phyloP scores from a whole-genome alignment of 2,797 vertebrate genomes.

The Nyctalus aviator region DNA sequence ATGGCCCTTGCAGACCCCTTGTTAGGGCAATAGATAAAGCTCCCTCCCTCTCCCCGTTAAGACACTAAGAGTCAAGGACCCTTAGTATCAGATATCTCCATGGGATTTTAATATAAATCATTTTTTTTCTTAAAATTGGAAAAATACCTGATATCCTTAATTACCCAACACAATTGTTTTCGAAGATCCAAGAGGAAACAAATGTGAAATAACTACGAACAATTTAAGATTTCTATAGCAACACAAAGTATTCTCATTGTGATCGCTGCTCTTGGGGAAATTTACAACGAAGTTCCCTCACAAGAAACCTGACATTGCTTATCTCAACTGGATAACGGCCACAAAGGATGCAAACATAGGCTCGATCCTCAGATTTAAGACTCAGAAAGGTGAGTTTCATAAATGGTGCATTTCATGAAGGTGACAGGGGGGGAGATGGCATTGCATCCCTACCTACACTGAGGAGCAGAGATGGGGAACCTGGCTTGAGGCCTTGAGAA shows the following conservation, averaged over 20 bases:
- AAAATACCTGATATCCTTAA: neutral
- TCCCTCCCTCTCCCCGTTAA: neutral
- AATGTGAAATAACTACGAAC: neutral
- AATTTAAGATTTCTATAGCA: neutral
- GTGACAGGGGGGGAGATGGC: neutral
- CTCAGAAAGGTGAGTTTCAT: neutral
- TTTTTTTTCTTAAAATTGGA: neutral
- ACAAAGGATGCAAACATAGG: neutral
- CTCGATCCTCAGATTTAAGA: neutral
- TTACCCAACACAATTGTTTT: neutral
- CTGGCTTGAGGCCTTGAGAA: neutral
- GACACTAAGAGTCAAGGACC: neutral
- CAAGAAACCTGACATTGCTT: neutral
- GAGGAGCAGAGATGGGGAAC: neutral
- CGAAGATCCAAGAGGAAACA: neutral
- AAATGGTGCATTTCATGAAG: neutral
- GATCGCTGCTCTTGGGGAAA: neutral
- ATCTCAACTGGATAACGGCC: neutral
- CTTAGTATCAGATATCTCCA: neutral
- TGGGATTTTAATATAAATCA: neutral
- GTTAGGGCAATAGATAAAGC: neutral
- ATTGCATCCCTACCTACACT: neutral
- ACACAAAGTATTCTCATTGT: neutral
- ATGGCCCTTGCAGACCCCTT: neutral
- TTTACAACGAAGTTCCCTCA: neutral